These are phyloP conservation scores for Saccostrea cuccullata DNA, from an alignment of 1,140 invertebrate genomes.

Conservation along the genomic window DNA sequence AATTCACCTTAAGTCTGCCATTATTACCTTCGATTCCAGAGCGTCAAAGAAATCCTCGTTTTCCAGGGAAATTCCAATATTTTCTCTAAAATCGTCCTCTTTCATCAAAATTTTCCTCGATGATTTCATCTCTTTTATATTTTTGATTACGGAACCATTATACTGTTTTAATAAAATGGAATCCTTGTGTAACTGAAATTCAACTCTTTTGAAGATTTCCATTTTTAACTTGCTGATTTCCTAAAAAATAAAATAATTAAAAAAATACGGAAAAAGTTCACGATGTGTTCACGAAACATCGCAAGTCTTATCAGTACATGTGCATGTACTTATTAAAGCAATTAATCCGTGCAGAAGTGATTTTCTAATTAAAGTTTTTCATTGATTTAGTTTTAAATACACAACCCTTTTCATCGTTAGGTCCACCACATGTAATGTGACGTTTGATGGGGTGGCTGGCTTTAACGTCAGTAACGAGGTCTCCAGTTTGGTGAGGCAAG, in stretches of 20 bases:
- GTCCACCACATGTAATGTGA: not conserved
- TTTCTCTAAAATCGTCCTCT: not conserved
- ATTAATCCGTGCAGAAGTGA: too few relatives aligned
- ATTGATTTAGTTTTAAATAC: not conserved
- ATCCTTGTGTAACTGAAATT: not conserved
- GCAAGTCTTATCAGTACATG: too few relatives aligned
- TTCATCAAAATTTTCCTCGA: not conserved
- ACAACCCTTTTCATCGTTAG: not conserved
- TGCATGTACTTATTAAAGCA: too few relatives aligned
- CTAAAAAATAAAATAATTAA: not conserved
- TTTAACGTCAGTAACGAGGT: not conserved
- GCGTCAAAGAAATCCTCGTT: not conserved
- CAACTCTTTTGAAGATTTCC: not conserved
- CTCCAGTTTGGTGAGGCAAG: not conserved
- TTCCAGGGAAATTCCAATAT: not conserved
- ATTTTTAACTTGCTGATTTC: not conserved
- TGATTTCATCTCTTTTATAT: not conserved
- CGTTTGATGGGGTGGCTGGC: not conserved
- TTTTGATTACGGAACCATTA: not conserved
- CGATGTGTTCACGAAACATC: too few relatives aligned
- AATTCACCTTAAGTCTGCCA: too few relatives aligned
- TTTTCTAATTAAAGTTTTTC: too few relatives aligned
- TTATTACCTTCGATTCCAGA: slow-evolving; percentile 5
- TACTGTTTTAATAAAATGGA: not conserved
- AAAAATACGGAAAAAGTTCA: not conserved